A percentile compares a stretch with the other conserved stretches of the same genome.
Conservation (phyloP, 2,113 vertebrate genomes). For the Castor canadensis region DNA sequence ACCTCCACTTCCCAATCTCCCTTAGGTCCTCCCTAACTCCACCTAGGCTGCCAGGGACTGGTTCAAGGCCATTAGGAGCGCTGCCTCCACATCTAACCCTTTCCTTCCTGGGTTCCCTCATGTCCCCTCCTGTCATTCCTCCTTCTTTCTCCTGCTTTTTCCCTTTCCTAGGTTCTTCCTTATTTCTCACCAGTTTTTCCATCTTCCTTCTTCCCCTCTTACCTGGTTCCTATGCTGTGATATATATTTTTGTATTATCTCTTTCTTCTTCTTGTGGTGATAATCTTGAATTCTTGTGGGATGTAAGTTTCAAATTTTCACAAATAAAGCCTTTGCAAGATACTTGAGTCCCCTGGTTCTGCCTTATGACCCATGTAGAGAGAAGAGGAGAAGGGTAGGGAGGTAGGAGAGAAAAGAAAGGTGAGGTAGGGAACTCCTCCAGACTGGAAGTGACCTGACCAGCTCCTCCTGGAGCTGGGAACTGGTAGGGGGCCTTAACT, state of each 20-base stretch:
- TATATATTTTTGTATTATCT: conserved; percentile 91
- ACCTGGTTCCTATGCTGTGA: conserved; percentile 85
- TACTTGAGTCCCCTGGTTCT: conserved; percentile 69
- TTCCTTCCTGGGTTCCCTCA: conserved; percentile 30
- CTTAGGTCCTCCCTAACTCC: conserved; percentile 35
- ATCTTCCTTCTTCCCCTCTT: conserved; percentile 65
- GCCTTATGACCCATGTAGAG: neutral
- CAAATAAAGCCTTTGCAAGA: conserved; percentile 90
- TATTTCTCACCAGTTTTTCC: conserved; percentile 57
- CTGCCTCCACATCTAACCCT: conserved; percentile 48
- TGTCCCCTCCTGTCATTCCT: neutral
- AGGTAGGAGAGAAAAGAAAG: neutral
- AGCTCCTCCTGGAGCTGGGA: neutral
- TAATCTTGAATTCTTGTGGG: conserved; percentile 88
- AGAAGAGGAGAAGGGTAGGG: neutral
- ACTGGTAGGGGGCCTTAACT: neutral
- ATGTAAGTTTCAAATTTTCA: conserved; percentile 90
- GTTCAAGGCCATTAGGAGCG: conserved; percentile 69
- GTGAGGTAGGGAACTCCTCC: neutral
- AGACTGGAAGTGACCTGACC: neutral
- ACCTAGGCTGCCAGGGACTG: conserved; percentile 50
- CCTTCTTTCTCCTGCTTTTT: neutral
- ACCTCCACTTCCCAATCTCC: conserved; percentile 29
- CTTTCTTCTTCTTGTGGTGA: conserved; percentile 87
- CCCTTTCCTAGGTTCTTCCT: conserved; percentile 36